These are phyloP conservation scores for Erynnis tages DNA, from an alignment of 2,888 invertebrate species.

Conservation along the genomic window DNA sequence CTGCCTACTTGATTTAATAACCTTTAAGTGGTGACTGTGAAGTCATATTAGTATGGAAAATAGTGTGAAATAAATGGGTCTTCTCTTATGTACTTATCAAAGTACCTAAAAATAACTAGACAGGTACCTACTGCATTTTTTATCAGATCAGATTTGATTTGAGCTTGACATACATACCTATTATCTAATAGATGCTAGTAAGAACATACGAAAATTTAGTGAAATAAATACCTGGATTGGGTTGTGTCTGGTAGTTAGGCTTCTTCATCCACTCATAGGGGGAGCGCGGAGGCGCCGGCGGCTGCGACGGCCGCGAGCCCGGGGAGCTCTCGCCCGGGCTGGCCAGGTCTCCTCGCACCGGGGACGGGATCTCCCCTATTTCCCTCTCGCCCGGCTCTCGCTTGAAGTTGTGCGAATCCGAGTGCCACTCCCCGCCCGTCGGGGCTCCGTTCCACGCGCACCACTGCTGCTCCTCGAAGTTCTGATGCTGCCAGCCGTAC, in stretches of 20 bases:
- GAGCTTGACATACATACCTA: too few relatives aligned
- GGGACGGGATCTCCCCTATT: constrained; percentile 71
- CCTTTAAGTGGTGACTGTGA: too few relatives aligned
- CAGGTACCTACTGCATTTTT: too few relatives aligned
- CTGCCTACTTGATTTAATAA: too few relatives aligned
- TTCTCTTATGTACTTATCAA: too few relatives aligned
- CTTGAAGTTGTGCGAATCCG: constrained; percentile 73
- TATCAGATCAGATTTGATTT: too few relatives aligned
- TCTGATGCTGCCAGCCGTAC: constrained; percentile 78
- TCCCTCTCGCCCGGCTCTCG: constrained; percentile 69
- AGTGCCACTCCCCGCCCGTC: constrained; percentile 72
- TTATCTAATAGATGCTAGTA: too few relatives aligned
- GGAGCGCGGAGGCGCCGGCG: constrained; percentile 88
- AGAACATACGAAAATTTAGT: neutral
- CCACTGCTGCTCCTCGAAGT: constrained; percentile 81
- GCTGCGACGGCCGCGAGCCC: constrained; percentile 70
- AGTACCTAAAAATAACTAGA: too few relatives aligned
- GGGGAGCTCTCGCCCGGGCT: constrained; percentile 80
- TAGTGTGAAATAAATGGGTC: too few relatives aligned
- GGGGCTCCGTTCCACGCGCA: constrained; percentile 78
- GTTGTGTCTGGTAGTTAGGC: constrained; percentile 91
- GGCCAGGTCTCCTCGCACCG: constrained; percentile 77
- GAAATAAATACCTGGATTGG: constrained; percentile 86
- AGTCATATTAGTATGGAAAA: too few relatives aligned
- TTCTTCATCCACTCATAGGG: constrained; percentile 97